Percentiles rank a stretch among this genome's conserved stretches.
phyloP scores from a whole-genome alignment of 2,113 vertebrate species.

The Bombycilla garrulus region DNA sequence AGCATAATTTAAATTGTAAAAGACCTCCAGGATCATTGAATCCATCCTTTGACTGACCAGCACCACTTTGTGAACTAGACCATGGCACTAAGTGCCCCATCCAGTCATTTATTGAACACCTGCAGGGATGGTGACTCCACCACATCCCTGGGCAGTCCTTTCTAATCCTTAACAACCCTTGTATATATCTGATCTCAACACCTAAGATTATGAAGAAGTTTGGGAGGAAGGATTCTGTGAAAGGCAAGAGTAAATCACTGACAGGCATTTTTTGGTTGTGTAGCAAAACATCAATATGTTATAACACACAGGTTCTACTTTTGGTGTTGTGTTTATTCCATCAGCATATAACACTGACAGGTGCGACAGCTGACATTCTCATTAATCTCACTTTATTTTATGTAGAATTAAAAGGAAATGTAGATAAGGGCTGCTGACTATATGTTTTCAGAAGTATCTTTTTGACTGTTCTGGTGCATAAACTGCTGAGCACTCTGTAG shows the following conservation, averaged over 20 bases:
- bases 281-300: background rate
- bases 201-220: background rate
- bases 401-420: constrained; percentile 5
- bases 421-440: background rate
- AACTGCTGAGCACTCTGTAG: background rate
- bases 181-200: background rate
- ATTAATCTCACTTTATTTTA: constrained; percentile 41
- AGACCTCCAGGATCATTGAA: background rate
- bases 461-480: background rate
- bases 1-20: background rate
- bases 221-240: background rate
- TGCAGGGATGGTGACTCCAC: background rate
- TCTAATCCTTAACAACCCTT: background rate
- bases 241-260: background rate
- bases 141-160: background rate
- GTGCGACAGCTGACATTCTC: background rate
- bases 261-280: background rate
- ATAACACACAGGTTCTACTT: background rate
- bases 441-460: background rate
- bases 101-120: background rate
- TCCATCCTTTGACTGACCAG: background rate
- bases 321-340: background rate
- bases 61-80: background rate
- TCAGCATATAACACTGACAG: background rate
- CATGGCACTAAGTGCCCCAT: background rate